Percentiles rank a stretch among this genome's conserved stretches.
Evolutionary conservation across 53 echinoderm and acorn worm species (phyloP).

Genomic region (Luidia sarsii): DNA sequence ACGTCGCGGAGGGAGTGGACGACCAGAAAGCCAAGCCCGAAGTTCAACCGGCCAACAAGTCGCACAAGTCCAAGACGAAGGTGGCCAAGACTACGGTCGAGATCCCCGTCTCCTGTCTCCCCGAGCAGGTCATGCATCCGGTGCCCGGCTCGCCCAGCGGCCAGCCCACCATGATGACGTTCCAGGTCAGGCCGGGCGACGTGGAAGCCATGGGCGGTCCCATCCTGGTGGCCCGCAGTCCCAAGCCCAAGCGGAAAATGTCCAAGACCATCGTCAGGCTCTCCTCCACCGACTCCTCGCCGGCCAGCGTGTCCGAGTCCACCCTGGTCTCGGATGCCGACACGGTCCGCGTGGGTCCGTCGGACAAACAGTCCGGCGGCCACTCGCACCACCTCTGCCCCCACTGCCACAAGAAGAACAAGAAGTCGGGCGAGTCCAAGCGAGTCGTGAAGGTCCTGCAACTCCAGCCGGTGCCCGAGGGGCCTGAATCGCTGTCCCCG

Average conservation of each 20-base stretch:
- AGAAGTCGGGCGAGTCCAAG: conserved; percentile 47
- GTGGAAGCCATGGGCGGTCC: conserved; percentile 64
- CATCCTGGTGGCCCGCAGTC: conserved; percentile 65
- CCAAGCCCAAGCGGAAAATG: conserved; percentile 41
- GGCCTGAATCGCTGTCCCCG: conserved; percentile 3
- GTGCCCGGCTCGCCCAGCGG: neutral
- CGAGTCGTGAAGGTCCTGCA: conserved; percentile 53
- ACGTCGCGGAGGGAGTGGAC: conserved; percentile 13
- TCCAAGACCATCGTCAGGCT: conserved; percentile 62
- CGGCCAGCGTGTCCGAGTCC: conserved; percentile 53
- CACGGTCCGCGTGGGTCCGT: neutral
- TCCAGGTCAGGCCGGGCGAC: conserved; percentile 65
- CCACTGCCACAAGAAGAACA: conserved; percentile 54
- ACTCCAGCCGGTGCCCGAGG: conserved; percentile 57
- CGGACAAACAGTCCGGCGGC: neutral
- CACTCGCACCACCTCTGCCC: conserved; percentile 52
- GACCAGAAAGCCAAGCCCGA: neutral
- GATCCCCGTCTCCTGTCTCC: conserved; percentile 46
- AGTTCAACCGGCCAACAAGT: conserved; percentile 11
- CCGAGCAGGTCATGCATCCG: conserved; percentile 31
- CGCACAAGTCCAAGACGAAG: conserved; percentile 16
- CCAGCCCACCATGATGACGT: conserved; percentile 69
- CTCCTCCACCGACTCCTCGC: conserved; percentile 49
- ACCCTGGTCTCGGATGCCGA: conserved; percentile 31
- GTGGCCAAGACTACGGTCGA: conserved; percentile 37